Evolutionary conservation across 92 coral and sea anemone species (phyloP), one percentile per base, ranked within the genome.

Genomic region (Porites cylindrica): DNA sequence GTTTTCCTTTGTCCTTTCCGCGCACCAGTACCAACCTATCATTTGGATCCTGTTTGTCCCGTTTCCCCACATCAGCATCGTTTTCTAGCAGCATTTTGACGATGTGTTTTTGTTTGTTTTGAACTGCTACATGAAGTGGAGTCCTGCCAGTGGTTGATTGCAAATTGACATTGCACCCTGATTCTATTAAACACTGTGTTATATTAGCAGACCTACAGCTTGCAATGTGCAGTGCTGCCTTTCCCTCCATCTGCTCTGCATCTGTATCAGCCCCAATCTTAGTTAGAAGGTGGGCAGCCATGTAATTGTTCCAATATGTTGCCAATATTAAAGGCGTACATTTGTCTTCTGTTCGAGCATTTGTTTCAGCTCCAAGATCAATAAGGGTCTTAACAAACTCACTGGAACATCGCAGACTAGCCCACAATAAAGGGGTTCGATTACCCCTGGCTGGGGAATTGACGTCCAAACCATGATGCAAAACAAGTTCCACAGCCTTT

Each of bases 371-470:
- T 50, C 87, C 87, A 51, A 70, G 79, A 59, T 83, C 79, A 13
- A 83, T 14, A 3, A 83, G 72, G 32, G 79, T 62, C 60, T 83
- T 71, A 1, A 53, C 7, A 14, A 21, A 51, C 52, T 19, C 76
- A 81, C 66, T 54, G 72, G 78, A 71, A 16, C 70, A 68, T 26
- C 50, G 70, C 8, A 32, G 14, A 29, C 87, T 70, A 8, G 70
- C 71, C 87, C 80, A 83, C 50, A 83, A 66, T n/a, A 83, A 54
- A 20, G 87, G 87, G 14, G 87, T 83, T 8, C 87, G 80, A 74
- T 61, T 61, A 5, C 87, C 87, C 20, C 58, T 58, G 6, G 87
- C 80, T 14, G 59, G 7, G 50, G 9, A n/a, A 72, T 83, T 74
- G 17, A 83, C 87, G 47, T 71, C 71, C 8, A n/a, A 19, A 70